Percentiles rank a stretch among this genome's conserved stretches.
Evolutionary conservation across 2,888 invertebrate genomes (phyloP).

Genomic region (Hypomecis punctinalis): DNA sequence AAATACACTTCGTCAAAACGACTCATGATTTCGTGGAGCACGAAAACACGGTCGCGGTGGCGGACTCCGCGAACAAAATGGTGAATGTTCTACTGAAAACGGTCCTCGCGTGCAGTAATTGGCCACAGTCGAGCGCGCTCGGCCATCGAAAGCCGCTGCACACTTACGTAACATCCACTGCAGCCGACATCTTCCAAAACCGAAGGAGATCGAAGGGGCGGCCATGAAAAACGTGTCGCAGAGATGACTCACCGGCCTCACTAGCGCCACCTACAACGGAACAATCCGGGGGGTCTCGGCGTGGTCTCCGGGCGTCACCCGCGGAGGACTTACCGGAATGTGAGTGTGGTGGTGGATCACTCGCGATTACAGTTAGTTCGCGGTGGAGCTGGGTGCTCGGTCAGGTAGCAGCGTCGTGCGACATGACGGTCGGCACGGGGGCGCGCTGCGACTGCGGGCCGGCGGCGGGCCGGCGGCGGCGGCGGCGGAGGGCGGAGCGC

Average conservation of each 20-base stretch:
- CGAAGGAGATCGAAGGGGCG: slow-evolving; percentile 74
- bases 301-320: slow-evolving; percentile 33
- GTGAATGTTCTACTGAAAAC: slow-evolving; percentile 82
- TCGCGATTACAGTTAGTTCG: slow-evolving; percentile 61
- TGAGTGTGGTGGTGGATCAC: slow-evolving; percentile 60
- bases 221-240: slow-evolving; percentile 82
- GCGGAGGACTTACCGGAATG: slow-evolving; percentile 75
- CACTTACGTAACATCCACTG: slow-evolving; percentile 79
- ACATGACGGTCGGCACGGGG: slow-evolving; percentile 76
- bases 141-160: slow-evolving; percentile 76
- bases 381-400: slow-evolving; percentile 71
- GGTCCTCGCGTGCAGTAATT: slow-evolving; percentile 76
- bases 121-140: slow-evolving; percentile 73
- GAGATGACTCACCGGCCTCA: slow-evolving; percentile 80
- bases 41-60: slow-evolving; percentile 60
- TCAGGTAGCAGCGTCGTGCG: slow-evolving; percentile 76
- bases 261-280: slow-evolving; percentile 73
- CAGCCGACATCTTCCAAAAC: slow-evolving; percentile 69
- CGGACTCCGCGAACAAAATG: slow-evolving; percentile 75
- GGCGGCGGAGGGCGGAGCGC: slow-evolving; percentile 55
- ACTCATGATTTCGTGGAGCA: slow-evolving; percentile 60
- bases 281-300: slow-evolving; percentile 44
- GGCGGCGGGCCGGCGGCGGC: slow-evolving; percentile 62
- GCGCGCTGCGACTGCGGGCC: slow-evolving; percentile 80
- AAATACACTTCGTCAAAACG: slow-evolving; percentile 50